phyloP scores from a whole-genome alignment of 2,113 vertebrate species.

The Tupaia tana region DNA sequence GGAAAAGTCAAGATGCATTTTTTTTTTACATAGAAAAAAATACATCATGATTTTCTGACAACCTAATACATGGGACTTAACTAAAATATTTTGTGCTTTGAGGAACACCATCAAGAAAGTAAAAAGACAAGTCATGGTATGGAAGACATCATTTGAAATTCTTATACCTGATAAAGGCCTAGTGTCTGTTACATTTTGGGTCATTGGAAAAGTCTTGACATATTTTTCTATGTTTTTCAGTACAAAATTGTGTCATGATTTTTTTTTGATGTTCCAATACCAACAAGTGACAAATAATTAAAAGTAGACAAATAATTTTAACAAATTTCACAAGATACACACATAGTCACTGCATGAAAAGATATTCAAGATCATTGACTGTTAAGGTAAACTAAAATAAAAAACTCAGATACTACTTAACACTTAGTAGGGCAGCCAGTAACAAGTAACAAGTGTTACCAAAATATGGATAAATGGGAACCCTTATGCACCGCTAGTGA shows the following conservation, averaged over 20 bases:
- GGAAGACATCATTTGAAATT: neutral
- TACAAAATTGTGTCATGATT: too few species aligned
- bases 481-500: rapidly evolving
- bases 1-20: too few species aligned
- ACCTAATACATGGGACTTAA: neutral
- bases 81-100: neutral
- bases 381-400: neutral
- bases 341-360: neutral
- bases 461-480: neutral
- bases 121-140: neutral
- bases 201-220: too few species aligned
- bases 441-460: neutral
- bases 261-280: neutral
- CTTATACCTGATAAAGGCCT: neutral
- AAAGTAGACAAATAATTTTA: neutral
- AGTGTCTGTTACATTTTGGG: neutral
- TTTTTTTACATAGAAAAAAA: too few species aligned
- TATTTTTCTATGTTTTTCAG: too few species aligned
- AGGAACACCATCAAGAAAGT: neutral
- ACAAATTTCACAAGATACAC: neutral
- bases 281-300: neutral
- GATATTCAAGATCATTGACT: neutral
- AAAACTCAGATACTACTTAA: neutral
- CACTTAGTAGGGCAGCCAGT: neutral
- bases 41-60: too few species aligned